Percentiles rank a stretch among this genome's conserved stretches.
Conservation (phyloP, 2,888 invertebrate genomes). For the Spatulosminthurus flaviceps region DNA sequence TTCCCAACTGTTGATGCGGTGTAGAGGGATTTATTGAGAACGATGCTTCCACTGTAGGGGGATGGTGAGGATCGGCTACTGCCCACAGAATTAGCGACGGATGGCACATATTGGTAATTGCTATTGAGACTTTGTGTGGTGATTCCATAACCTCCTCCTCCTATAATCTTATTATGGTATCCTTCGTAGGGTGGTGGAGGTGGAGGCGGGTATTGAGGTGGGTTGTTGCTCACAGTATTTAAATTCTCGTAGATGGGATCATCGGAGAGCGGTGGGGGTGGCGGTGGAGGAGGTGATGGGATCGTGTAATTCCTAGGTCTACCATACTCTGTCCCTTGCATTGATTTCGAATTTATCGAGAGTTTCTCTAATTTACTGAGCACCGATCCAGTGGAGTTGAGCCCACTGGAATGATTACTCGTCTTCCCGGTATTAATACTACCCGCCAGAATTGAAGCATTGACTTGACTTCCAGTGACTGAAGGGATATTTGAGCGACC, state of each 20-base stretch:
- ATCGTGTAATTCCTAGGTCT: conserved; percentile 29
- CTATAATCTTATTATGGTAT: conserved; percentile 51
- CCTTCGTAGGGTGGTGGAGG: conserved; percentile 52
- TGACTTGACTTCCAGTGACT: conserved; percentile 19
- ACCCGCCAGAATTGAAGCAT: conserved; percentile 37
- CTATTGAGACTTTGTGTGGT: conserved; percentile 23
- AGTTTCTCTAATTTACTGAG: conserved; percentile 45
- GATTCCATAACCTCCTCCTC: conserved; percentile 35
- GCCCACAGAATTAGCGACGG: conserved; percentile 47
- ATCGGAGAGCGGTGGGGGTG: conserved; percentile 45
- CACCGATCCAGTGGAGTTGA: conserved; percentile 25
- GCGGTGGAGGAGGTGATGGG: conserved; percentile 43
- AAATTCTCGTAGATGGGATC: conserved; percentile 52
- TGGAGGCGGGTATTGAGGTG: conserved; percentile 50
- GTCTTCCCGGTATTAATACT: conserved; percentile 27
- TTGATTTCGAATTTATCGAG: conserved; percentile 37
- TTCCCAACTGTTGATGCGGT: conserved; percentile 43
- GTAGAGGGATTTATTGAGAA: conserved; percentile 48
- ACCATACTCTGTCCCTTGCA: conserved; percentile 23
- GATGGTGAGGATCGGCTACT: conserved; percentile 52
- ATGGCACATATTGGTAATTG: conserved; percentile 48
- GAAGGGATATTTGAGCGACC: conserved; percentile 15
- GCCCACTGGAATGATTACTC: conserved; percentile 18
- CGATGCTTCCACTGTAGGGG: conserved; percentile 52
- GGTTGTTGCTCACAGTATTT: conserved; percentile 38